phyloP scores from a whole-genome alignment of 2,113 vertebrate genomes.

The Ammodytes marinus region DNA sequence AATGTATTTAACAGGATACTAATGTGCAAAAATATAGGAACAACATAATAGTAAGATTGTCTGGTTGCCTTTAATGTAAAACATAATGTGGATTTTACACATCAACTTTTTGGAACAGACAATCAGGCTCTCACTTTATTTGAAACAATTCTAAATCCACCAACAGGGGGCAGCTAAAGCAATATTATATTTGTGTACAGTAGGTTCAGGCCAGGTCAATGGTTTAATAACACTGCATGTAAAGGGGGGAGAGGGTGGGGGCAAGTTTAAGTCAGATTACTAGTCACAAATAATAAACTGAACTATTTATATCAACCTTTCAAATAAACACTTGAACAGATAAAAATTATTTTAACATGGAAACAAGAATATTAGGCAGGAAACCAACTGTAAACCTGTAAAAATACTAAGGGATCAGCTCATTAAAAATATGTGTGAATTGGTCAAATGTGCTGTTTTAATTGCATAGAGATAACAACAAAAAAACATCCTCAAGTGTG shows the following conservation, averaged over 20 bases:
- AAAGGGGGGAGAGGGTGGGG: not conserved
- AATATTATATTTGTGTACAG: not conserved
- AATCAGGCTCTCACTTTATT: not conserved
- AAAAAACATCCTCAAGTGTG: conserved; percentile 48
- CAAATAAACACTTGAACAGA: not conserved
- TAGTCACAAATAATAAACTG: not conserved
- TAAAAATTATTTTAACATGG: not conserved
- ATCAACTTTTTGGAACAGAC: not conserved
- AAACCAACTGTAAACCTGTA: conserved; percentile 3
- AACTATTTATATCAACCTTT: no score
- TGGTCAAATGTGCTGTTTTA: conserved; percentile 16
- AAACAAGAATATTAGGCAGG: not conserved
- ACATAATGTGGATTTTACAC: not conserved
- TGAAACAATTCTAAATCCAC: not conserved
- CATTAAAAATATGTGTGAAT: conserved; percentile 50
- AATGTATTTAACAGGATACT: not conserved
- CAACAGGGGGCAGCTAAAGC: conserved; percentile 47
- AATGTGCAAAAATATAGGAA: not conserved
- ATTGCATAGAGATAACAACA: not conserved
- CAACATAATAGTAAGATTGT: not conserved
- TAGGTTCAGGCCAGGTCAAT: not conserved
- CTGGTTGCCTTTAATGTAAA: not conserved
- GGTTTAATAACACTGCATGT: not conserved
- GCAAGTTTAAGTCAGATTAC: not conserved
- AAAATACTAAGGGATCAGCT: conserved; percentile 1